These are phyloP conservation scores for Cyphomyrus plagiostoma DNA, from an alignment of 2,113 vertebrate genomes.

Conservation along the genomic window DNA sequence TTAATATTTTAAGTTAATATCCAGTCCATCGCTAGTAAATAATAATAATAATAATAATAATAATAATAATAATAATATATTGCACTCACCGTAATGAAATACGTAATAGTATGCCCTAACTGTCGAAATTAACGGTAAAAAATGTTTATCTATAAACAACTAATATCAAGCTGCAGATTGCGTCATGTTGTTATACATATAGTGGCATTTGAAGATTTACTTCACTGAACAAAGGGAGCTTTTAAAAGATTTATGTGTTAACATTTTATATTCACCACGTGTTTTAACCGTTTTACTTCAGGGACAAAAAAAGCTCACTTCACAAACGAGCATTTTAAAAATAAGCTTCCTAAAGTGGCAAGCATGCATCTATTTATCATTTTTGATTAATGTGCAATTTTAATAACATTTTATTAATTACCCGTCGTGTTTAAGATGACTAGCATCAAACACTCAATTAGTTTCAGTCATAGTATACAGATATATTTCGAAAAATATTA, in stretches of 20 bases:
- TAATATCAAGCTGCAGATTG: neutral
- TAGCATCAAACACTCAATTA: neutral
- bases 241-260: constrained; percentile 13
- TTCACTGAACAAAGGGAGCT: constrained; percentile 6
- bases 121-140: neutral
- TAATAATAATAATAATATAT: neutral
- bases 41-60: neutral
- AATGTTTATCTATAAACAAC: neutral
- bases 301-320: neutral
- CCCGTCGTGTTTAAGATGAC: neutral
- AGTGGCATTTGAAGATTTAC: neutral
- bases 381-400: neutral
- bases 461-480: neutral
- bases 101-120: neutral
- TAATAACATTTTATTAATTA: neutral
- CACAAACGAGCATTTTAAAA: neutral
- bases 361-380: neutral
- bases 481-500: neutral
- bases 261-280: neutral
- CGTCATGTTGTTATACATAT: neutral
- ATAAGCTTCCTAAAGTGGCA: neutral
- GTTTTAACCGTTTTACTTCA: neutral
- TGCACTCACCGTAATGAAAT: neutral
- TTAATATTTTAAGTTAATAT: neutral
- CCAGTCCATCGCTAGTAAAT: neutral